Percentiles rank a stretch among this genome's conserved stretches.
phyloP scores from a whole-genome alignment of 1,140 invertebrate genomes.

The Pissodes strobi region DNA sequence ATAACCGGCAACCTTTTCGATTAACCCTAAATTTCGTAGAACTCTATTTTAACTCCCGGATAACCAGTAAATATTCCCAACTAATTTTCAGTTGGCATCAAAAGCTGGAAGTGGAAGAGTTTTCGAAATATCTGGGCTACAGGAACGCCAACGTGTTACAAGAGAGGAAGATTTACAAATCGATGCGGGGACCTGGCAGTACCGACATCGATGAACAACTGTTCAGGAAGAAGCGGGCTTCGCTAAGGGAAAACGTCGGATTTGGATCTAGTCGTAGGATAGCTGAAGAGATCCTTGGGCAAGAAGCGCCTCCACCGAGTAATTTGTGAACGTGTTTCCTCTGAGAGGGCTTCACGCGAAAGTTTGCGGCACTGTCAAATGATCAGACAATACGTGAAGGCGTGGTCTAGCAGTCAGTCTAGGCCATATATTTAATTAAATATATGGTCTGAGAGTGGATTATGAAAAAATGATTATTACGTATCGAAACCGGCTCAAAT shows the following conservation, averaged over 20 bases:
- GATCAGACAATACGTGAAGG: no score
- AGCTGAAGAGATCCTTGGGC: background rate
- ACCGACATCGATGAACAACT: conserved; percentile 43
- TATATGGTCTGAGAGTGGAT: no score
- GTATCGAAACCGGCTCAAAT: no score
- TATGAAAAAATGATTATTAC: no score
- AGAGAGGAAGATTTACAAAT: conserved; percentile 37
- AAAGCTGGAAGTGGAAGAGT: conserved; percentile 44
- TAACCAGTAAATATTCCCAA: no score
- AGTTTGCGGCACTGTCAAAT: no score
- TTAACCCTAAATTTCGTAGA: no score
- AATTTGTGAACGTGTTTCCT: conserved; percentile 1
- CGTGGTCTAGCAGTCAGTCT: no score
- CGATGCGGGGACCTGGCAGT: conserved; percentile 46
- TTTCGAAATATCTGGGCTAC: conserved; percentile 48
- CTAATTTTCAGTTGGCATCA: conserved; percentile 47
- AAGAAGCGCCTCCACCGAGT: conserved; percentile 40
- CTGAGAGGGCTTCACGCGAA: no score
- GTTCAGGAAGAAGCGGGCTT: conserved; percentile 30
- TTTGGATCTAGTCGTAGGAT: conserved; percentile 41
- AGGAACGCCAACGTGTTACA: conserved; percentile 42
- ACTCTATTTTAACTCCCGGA: no score
- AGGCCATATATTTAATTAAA: no score
- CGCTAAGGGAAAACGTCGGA: conserved; percentile 32
- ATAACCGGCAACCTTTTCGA: no score